Base-by-base conservation (phyloP, 2,113 vertebrate genomes). In the Chloroceryle aenea region DNA sequence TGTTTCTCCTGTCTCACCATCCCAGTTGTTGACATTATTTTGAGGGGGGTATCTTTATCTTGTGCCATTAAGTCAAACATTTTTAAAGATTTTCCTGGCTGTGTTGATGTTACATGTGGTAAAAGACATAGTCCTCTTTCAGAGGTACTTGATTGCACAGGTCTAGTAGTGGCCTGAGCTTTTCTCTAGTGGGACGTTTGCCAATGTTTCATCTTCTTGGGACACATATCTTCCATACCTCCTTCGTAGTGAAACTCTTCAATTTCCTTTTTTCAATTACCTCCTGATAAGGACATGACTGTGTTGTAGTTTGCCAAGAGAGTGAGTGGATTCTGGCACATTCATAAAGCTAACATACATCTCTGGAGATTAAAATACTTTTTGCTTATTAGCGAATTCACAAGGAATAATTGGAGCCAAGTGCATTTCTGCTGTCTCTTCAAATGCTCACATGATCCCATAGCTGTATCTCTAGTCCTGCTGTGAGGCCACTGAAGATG, bases 311-410 rank as follows among this genome's bases (percentile, higher is more conserved):
- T 47, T 89, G 34, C 10, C 67, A 68, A 58, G 78, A 62, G 45
- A 68, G 67, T 22, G 13, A 11, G 30, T n/a, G 30, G 50, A n/a
- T 90, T 82, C 64, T 90, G 40, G 29, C 27, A 29, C 9, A 4
- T 0, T 0, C 0, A 0, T 55, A 64, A 38, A 66, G 45, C 26
- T 64, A 61, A 38, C 27, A 30, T 0, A 0, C 0, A 1, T 19
- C 23, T 62, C 1, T 9, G 19, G 23, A 82, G 6, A 22, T 29
- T 12, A 38, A 38, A 2, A 0, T 48, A 18, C 6, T 53, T 12
- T 34, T 66, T 81, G 12, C 17, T 48, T 71, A 7, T 56, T 88
- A 42, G n/a, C 32, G 42, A 74, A 71, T 66, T 58, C 66, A 26
- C 17, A 40, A 66, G 40, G 50, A 90, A 36, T 52, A 61, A n/a